Conservation (phyloP, 2,888 invertebrate species). For the Epistrophe eligans region DNA sequence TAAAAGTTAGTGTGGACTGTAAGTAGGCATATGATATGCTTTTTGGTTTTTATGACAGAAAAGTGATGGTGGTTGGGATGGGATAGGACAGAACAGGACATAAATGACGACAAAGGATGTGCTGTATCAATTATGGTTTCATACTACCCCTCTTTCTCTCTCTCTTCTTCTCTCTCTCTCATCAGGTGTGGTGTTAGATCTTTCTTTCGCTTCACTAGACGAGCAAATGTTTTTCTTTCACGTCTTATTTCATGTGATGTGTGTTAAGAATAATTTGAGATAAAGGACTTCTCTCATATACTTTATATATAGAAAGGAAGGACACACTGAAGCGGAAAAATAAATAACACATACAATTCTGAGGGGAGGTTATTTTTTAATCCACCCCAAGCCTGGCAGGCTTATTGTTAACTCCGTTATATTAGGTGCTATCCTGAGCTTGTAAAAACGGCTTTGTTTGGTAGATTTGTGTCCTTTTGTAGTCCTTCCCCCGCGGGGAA, state of each 20-base stretch:
- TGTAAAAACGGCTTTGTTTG: conserved; percentile 54
- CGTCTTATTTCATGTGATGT: conserved; percentile 20
- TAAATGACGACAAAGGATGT: conserved; percentile 65
- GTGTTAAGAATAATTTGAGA: conserved; percentile 27
- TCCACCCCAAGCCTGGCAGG: conserved; percentile 51
- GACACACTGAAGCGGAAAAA: conserved; percentile 69
- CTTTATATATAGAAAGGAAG: conserved; percentile 38
- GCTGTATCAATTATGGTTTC: conserved; percentile 58
- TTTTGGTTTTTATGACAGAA: conserved; percentile 45
- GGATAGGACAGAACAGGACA: background rate
- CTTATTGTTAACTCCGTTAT: conserved; percentile 55
- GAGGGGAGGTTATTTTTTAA: conserved; percentile 67
- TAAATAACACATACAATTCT: conserved; percentile 55
- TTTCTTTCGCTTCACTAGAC: conserved; percentile 51
- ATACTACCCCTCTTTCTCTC: background rate
- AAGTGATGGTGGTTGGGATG: conserved; percentile 47
- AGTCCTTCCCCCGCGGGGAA: background rate
- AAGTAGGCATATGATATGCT: conserved; percentile 85
- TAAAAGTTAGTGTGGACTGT: conserved; percentile 97
- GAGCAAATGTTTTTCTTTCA: conserved; percentile 58
- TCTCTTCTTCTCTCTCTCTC: background rate
- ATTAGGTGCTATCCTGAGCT: conserved; percentile 59
- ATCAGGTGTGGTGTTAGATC: conserved; percentile 59
- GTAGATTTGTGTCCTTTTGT: conserved; percentile 32
- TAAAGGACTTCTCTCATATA: conserved; percentile 33